These are phyloP conservation scores for Brachionus asplanchnoidis DNA, from an alignment of 1,140 invertebrate genomes.

Conservation along the genomic window DNA sequence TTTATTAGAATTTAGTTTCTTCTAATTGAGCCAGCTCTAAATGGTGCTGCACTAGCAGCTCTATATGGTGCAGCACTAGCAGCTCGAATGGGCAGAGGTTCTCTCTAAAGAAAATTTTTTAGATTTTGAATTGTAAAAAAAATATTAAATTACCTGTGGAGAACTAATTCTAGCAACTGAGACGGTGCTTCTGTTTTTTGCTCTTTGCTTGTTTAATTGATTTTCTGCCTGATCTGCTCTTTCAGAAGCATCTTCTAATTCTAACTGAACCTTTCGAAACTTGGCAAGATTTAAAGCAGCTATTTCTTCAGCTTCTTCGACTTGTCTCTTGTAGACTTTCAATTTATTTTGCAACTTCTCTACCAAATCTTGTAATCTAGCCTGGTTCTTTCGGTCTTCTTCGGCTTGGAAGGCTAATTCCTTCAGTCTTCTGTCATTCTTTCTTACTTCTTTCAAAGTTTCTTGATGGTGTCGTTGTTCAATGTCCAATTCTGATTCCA, in stretches of 20 bases:
- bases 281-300: conserved; percentile 96
- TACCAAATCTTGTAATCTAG: conserved; percentile 92
- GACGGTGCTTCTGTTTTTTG: conserved; percentile 78
- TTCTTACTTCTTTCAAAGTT: conserved; percentile 66
- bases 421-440: conserved; percentile 71
- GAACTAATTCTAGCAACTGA: not conserved
- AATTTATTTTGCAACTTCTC: conserved; percentile 99
- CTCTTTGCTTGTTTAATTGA: conserved; percentile 92
- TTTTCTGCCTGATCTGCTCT: conserved; percentile 94
- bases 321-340: conserved; percentile 98
- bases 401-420: conserved; percentile 84
- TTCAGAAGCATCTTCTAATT: conserved; percentile 84
- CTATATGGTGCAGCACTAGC: not conserved
- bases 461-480: conserved; percentile 86
- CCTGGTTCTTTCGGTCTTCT: conserved; percentile 94
- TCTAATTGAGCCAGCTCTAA: not conserved
- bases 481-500: conserved; percentile 93
- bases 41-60: not conserved
- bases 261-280: conserved; percentile 80
- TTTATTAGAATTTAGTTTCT: not conserved
- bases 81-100: not conserved
- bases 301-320: conserved; percentile 97
- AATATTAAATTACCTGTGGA: not conserved
- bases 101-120: not conserved
- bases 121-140: too few species aligned